phyloP scores from a whole-genome alignment of 1,140 invertebrate genomes.

The Steinernema khuongi region DNA sequence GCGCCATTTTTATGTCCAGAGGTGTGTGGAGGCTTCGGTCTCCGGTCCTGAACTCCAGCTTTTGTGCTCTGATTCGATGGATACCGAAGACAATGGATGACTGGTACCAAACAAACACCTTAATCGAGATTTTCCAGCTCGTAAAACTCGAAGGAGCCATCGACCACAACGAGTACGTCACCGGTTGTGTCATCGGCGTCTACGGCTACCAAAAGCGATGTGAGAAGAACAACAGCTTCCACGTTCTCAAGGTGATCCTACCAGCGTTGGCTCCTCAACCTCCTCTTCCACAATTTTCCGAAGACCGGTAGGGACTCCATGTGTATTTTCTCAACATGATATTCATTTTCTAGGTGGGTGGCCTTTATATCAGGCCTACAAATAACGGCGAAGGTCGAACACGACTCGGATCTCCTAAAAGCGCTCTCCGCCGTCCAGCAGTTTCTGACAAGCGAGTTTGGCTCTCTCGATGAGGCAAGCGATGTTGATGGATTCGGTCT shows the following conservation, averaged over 20 bases:
- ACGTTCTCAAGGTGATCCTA: slow-evolving; percentile 10
- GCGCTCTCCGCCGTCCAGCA: background rate
- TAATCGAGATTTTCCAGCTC: too few species aligned
- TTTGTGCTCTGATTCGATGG: too few species aligned
- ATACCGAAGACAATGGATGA: too few species aligned
- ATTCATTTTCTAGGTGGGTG: background rate
- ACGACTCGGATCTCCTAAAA: background rate
- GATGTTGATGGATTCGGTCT: background rate
- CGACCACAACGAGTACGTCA: slow-evolving; percentile 22
- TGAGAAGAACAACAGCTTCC: slow-evolving; percentile 17
- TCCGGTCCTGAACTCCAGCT: too few species aligned
- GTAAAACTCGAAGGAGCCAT: background rate
- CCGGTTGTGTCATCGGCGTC: slow-evolving; percentile 24
- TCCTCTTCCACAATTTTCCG: background rate
- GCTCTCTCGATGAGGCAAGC: slow-evolving; percentile 10
- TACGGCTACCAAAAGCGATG: slow-evolving; percentile 7
- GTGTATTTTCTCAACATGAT: background rate
- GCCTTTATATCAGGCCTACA: slow-evolving; percentile 25
- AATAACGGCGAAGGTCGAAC: slow-evolving; percentile 16
- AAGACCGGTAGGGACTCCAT: background rate
- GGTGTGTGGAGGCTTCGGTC: too few species aligned
- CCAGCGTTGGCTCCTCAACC: slow-evolving; percentile 15
- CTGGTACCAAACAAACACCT: background rate
- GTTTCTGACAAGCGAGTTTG: background rate
- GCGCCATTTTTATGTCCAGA: slow-evolving; percentile 17